Conservation (phyloP, 2,797 vertebrate genomes). For the Sebastes baramenuke region DNA sequence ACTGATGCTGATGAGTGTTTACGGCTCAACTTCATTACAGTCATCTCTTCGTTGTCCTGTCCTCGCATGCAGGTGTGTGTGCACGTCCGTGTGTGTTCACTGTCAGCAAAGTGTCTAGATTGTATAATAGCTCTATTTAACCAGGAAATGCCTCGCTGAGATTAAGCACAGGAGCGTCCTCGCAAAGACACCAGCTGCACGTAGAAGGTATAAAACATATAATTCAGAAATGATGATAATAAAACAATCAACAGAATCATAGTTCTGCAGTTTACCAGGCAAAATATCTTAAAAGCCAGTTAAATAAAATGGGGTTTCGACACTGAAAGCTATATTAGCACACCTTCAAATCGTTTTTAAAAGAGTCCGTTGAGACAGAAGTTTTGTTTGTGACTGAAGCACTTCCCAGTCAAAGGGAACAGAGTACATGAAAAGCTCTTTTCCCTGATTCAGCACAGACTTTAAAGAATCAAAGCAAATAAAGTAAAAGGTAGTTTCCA, state of each 20-base stretch:
- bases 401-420: neutral
- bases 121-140: neutral
- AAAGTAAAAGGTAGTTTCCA: neutral
- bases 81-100: neutral
- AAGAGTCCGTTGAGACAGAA: neutral
- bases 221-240: neutral
- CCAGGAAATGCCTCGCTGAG: neutral
- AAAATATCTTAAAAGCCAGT: neutral
- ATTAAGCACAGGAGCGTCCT: neutral
- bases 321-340: neutral
- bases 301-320: neutral
- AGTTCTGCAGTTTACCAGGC: neutral
- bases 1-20: constrained; percentile 47
- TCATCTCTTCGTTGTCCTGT: constrained; percentile 1
- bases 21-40: constrained; percentile 20
- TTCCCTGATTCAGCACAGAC: neutral
- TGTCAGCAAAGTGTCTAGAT: constrained; percentile 3
- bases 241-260: neutral
- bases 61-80: neutral
- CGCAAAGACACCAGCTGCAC: neutral
- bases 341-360: neutral
- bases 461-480: neutral
- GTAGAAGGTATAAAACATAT: neutral
- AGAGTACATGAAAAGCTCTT: neutral
- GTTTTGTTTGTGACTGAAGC: neutral